phyloP scores from a whole-genome alignment of 2,888 invertebrate genomes.

The Drosophila helvetica region DNA sequence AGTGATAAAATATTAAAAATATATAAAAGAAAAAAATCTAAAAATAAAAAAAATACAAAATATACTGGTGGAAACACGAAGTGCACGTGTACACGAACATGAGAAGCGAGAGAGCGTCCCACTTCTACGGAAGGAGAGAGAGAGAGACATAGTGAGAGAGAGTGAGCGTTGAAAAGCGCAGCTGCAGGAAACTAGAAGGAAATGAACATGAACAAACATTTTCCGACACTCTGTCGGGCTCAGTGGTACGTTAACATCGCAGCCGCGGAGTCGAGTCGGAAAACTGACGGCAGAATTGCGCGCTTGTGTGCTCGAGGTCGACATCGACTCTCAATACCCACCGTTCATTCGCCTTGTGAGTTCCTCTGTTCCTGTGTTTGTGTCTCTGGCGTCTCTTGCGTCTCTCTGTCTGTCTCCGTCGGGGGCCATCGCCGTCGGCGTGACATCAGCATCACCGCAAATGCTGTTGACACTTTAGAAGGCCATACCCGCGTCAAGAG shows the following conservation, averaged over 20 bases:
- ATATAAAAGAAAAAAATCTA: not conserved
- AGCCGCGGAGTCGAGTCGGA: constrained; percentile 3
- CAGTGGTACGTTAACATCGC: constrained; percentile 76
- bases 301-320: constrained; percentile 31
- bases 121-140: not conserved
- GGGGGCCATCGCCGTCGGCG: constrained; percentile 39
- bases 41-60: not conserved
- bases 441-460: constrained; percentile 67
- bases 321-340: constrained; percentile 17
- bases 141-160: not conserved
- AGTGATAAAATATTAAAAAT: not conserved
- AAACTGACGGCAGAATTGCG: constrained; percentile 11
- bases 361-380: constrained; percentile 5
- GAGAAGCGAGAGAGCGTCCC: not conserved
- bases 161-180: not conserved
- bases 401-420: constrained; percentile 16
- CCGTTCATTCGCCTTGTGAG: constrained; percentile 38
- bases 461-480: constrained; percentile 79
- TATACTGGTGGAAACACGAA: not conserved
- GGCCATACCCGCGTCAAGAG: constrained; percentile 63
- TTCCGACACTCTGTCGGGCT: constrained; percentile 70
- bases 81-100: not conserved
- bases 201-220: not conserved
- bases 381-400: constrained; percentile 3
- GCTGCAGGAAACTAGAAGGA: constrained; percentile 3